Evolutionary conservation across 35 echinoderm and acorn worm species (phyloP).

Genomic region (Holothuria glaberrima): DNA sequence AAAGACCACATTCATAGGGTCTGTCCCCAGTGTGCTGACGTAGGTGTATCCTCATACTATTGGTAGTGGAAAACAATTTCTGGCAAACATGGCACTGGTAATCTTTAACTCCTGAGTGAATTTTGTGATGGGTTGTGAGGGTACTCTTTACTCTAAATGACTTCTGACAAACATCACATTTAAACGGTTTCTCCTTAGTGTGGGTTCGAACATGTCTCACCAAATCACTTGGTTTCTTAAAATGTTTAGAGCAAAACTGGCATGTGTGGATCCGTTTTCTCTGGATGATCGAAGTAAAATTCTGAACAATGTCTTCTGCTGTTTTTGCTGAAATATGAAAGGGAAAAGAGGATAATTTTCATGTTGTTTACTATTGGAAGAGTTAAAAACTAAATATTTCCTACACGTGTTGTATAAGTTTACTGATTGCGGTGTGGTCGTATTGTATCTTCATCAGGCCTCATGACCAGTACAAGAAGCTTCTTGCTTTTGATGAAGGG

Average conservation of each 20-base stretch:
- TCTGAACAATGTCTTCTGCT: slow-evolving; percentile 28
- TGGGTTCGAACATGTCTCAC: slow-evolving; percentile 85
- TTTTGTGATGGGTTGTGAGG: slow-evolving; percentile 83
- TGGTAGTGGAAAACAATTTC: slow-evolving; percentile 86
- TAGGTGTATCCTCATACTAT: slow-evolving; percentile 90
- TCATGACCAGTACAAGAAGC: no score
- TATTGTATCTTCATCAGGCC: no score
- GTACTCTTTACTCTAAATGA: slow-evolving; percentile 95
- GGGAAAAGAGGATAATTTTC: neutral
- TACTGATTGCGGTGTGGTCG: no score
- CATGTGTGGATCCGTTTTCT: slow-evolving; percentile 81
- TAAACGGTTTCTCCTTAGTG: slow-evolving; percentile 89
- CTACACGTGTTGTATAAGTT: no score
- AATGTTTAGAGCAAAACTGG: slow-evolving; percentile 80
- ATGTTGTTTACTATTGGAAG: no score
- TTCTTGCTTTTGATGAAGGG: no score
- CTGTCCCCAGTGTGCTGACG: slow-evolving; percentile 94
- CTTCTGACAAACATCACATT: slow-evolving; percentile 75
- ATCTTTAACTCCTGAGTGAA: slow-evolving; percentile 92
- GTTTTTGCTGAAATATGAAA: slow-evolving; percentile 5
- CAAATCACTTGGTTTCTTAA: slow-evolving; percentile 96
- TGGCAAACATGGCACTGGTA: slow-evolving; percentile 94
- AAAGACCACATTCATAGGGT: slow-evolving; percentile 90
- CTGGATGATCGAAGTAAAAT: slow-evolving; percentile 62
- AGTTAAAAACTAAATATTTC: no score